Conservation (phyloP, 2,888 invertebrate species). For the Ophonus ardosiacus region DNA sequence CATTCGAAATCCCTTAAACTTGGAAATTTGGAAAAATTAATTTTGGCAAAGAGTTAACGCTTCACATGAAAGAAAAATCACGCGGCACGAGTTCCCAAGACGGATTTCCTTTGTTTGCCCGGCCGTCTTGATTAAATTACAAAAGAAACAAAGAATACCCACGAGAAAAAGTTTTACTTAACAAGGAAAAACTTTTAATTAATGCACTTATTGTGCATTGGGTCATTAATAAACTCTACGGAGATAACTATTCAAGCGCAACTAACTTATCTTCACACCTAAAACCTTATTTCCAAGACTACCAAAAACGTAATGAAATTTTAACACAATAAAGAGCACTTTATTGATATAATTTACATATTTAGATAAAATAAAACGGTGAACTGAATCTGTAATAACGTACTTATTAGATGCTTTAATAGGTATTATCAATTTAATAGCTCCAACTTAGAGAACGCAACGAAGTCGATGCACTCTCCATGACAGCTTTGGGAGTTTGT, state of each 20-base stretch:
- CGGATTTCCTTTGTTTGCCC: conserved; percentile 59
- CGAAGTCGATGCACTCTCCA: too few relatives aligned
- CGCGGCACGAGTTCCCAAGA: conserved; percentile 21
- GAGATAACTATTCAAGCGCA: conserved; percentile 47
- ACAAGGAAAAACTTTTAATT: conserved; percentile 63
- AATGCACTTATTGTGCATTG: conserved; percentile 62
- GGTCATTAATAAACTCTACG: conserved; percentile 58
- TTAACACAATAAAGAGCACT: too few relatives aligned
- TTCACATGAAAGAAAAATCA: conserved; percentile 43
- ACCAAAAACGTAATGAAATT: too few relatives aligned
- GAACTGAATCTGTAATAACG: too few relatives aligned
- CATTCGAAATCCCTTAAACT: conserved; percentile 19
- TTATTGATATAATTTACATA: too few relatives aligned
- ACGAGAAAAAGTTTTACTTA: conserved; percentile 56
- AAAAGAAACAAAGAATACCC: conserved; percentile 58
- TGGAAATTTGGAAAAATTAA: conserved; percentile 45
- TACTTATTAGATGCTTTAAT: too few relatives aligned
- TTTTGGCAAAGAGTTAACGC: conserved; percentile 43
- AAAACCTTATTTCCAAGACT: too few relatives aligned
- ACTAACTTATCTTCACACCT: neutral
- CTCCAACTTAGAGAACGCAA: too few relatives aligned
- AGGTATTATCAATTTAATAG: too few relatives aligned
- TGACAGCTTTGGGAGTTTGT: too few relatives aligned
- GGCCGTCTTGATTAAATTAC: conserved; percentile 60
- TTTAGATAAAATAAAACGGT: too few relatives aligned